Evolutionary conservation across 2,113 vertebrate species (phyloP).

Genomic region (Anthoscopus minutus): DNA sequence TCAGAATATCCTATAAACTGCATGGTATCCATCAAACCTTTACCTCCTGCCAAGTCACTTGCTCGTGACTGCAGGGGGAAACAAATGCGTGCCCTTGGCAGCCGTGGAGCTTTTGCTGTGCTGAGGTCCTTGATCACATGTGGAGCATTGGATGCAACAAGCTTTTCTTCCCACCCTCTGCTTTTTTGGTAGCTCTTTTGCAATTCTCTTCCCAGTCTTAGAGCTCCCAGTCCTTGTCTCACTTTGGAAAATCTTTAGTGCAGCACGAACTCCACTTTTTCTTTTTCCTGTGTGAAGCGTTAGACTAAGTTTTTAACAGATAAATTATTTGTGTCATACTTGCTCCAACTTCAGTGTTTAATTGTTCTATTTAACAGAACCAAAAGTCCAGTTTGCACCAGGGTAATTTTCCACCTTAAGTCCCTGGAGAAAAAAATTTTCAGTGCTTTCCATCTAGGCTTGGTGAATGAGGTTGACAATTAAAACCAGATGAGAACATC

Average conservation of each 20-base stretch:
- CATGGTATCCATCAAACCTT: not conserved
- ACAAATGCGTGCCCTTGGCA: not conserved
- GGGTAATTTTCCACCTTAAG: not conserved
- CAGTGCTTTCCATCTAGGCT: not conserved
- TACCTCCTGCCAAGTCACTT: constrained; percentile 14
- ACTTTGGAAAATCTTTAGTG: not conserved
- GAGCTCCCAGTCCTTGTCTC: not conserved
- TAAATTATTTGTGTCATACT: not conserved
- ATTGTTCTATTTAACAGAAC: not conserved
- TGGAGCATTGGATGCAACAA: fast-evolving
- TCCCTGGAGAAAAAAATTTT: not conserved
- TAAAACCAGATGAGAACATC: not conserved
- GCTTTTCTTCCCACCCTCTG: not conserved
- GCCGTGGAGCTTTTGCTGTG: fast-evolving
- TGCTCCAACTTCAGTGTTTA: not conserved
- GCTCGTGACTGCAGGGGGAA: not conserved
- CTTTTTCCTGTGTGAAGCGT: not conserved
- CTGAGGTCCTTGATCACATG: not conserved
- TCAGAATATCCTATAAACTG: not conserved
- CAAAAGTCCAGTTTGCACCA: not conserved
- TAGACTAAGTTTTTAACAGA: not conserved
- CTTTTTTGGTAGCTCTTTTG: not conserved
- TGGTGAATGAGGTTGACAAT: not conserved
- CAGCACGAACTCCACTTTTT: not conserved
- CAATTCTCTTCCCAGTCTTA: not conserved